Evolutionary conservation across 1,140 invertebrate genomes (phyloP).

Genomic region (Sycophila sp.): DNA sequence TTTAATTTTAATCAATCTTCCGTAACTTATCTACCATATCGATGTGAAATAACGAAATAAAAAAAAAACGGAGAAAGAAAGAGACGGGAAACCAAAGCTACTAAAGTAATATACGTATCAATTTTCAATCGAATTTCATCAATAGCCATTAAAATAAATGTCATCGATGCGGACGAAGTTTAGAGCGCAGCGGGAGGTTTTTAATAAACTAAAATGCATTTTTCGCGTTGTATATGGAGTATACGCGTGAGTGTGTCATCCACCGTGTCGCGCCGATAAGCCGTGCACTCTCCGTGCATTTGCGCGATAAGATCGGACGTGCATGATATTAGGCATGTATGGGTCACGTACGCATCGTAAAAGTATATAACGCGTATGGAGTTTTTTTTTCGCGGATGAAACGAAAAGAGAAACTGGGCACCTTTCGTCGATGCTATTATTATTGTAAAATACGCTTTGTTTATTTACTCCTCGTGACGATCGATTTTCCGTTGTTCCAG

Average conservation of each 20-base stretch:
- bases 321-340: no score
- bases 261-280: background rate
- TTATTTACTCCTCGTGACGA: no score
- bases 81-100: background rate
- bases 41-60: background rate
- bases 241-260: background rate
- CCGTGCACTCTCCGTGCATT: background rate
- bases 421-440: no score
- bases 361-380: no score
- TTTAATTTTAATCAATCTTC: no score
- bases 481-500: no score
- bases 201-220: conserved; percentile 1
- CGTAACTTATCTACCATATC: no score
- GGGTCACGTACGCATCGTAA: no score
- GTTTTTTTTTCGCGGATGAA: no score
- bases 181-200: background rate
- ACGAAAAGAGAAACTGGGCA: background rate
- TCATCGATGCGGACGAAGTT: no score
- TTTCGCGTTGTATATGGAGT: background rate
- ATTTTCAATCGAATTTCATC: background rate
- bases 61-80: no score
- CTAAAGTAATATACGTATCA: background rate
- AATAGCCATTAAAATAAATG: background rate
- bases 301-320: background rate
- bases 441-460: background rate